Percentiles rank a stretch among this genome's conserved stretches.
Conservation (phyloP, 2,113 vertebrate genomes). For the Gobiocypris rarus region DNA sequence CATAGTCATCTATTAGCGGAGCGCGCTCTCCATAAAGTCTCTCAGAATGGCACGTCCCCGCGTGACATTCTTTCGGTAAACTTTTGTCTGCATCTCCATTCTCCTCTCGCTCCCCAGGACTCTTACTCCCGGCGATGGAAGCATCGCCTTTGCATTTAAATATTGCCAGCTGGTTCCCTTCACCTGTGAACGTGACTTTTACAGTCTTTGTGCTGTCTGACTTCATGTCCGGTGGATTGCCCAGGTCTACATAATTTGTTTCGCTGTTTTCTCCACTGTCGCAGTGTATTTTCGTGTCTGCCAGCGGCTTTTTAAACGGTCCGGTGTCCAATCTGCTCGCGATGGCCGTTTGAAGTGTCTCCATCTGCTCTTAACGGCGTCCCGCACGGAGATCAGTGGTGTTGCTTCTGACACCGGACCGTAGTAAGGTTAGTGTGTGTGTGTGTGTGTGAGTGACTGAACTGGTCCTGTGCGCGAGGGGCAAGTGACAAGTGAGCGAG, state of each 20-base stretch:
- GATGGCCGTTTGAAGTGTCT: constrained; percentile 75
- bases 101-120: constrained; percentile 15
- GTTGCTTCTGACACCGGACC: constrained; percentile 52
- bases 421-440: constrained; percentile 5
- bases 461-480: neutral
- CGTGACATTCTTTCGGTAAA: constrained; percentile 11
- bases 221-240: constrained; percentile 62
- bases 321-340: constrained; percentile 70
- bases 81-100: constrained; percentile 38
- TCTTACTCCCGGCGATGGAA: constrained; percentile 25
- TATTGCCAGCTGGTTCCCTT: constrained; percentile 71
- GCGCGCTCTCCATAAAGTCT: constrained; percentile 43
- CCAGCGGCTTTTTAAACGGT: constrained; percentile 71
- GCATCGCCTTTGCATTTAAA: constrained; percentile 67
- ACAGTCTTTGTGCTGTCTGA: constrained; percentile 66
- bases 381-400: constrained; percentile 31
- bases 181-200: constrained; percentile 74
- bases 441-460: neutral
- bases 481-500: constrained; percentile 22
- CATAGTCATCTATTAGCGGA: constrained; percentile 49
- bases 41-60: constrained; percentile 36
- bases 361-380: constrained; percentile 73
- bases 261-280: constrained; percentile 62
- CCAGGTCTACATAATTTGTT: constrained; percentile 79
- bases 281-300: constrained; percentile 56